A percentile compares a stretch with the other conserved stretches of the same genome.
These are phyloP conservation scores for Sylvia atricapilla DNA, from an alignment of 2,113 vertebrate species.

Conservation along the genomic window DNA sequence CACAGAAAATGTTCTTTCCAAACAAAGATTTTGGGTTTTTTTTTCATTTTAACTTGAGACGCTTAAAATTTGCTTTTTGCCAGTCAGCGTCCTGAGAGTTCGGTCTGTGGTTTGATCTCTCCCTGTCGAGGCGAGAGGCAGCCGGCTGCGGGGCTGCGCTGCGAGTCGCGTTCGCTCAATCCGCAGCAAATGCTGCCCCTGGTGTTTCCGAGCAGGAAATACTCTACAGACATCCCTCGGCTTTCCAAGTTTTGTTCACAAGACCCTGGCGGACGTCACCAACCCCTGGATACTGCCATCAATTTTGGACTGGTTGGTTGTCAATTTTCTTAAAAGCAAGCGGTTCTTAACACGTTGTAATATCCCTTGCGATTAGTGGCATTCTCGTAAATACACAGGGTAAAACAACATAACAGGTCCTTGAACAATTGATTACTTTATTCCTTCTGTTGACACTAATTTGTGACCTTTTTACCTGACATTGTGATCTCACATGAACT, in stretches of 20 bases:
- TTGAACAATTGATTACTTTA: background rate
- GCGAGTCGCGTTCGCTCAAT: background rate
- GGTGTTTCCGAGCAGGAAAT: background rate
- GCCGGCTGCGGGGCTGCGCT: background rate
- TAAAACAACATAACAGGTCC: background rate
- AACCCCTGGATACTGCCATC: background rate
- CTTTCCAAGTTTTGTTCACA: background rate
- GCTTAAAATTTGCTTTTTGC: background rate
- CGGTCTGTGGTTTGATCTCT: background rate
- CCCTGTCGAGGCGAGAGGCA: background rate
- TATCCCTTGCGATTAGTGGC: background rate
- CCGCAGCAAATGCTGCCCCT: constrained; percentile 44
- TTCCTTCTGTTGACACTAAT: background rate
- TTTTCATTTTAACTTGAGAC: background rate
- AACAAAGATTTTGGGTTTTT: background rate
- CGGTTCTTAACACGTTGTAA: background rate
- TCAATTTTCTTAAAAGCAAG: background rate
- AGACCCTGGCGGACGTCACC: background rate
- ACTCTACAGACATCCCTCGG: background rate
- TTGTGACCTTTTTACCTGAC: background rate
- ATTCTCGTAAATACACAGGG: background rate
- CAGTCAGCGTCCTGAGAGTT: background rate
- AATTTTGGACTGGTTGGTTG: background rate
- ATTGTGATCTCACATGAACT: background rate
- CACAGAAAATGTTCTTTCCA: background rate